phyloP scores from a whole-genome alignment of 2,888 invertebrate genomes.

The Eucera pruinosa region DNA sequence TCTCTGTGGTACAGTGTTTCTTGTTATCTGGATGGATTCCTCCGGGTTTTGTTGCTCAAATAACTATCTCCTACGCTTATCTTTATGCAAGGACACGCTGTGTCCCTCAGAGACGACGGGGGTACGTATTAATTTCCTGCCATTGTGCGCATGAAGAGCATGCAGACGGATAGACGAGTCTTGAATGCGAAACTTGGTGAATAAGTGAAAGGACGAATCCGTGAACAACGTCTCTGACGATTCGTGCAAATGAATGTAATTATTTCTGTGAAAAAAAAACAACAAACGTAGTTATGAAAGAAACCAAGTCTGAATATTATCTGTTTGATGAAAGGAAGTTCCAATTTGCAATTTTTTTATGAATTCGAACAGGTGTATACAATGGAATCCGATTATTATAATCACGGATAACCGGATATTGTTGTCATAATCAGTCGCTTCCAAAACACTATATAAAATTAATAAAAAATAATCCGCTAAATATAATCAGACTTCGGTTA shows the following conservation, averaged over 20 bases:
- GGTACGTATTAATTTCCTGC: conserved; percentile 57
- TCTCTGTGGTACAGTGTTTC: neutral
- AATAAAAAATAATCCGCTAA: too few species aligned
- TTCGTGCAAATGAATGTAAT: neutral
- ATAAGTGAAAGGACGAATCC: conserved; percentile 33
- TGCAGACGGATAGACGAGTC: conserved; percentile 30
- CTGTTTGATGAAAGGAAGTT: neutral
- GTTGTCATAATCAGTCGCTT: too few species aligned
- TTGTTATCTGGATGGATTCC: neutral
- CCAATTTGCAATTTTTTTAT: too few species aligned
- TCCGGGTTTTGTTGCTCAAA: conserved; percentile 9
- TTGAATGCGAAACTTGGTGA: conserved; percentile 42
- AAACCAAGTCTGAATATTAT: too few species aligned
- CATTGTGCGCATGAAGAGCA: conserved; percentile 44
- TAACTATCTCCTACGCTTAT: conserved; percentile 36
- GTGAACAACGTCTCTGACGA: neutral
- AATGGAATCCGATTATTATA: too few species aligned
- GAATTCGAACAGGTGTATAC: too few species aligned
- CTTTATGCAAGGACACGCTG: conserved; percentile 40
- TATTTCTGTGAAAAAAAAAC: neutral
- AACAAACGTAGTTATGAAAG: too few species aligned
- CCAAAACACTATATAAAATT: too few species aligned
- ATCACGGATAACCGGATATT: too few species aligned
- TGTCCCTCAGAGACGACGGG: conserved; percentile 10
- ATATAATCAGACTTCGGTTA: too few species aligned